Percentiles rank a stretch among this genome's conserved stretches.
Conservation (phyloP, 2,797 vertebrate genomes). For the Odontamblyopus lacepedii region DNA sequence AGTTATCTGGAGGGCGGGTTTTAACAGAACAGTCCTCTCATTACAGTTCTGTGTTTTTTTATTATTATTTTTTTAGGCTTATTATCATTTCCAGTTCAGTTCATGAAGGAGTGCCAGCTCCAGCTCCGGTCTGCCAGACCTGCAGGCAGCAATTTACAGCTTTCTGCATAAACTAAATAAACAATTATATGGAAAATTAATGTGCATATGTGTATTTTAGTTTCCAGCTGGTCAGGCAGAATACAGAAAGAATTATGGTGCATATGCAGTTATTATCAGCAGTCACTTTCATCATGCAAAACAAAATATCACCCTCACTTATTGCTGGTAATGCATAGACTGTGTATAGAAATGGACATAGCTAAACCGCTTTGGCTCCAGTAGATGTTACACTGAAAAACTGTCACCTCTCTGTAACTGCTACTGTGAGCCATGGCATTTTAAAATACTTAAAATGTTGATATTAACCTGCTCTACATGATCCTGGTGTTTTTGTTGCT, state of each 20-base stretch:
- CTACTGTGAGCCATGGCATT: too few relatives aligned
- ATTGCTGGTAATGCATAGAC: too few relatives aligned
- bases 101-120: background rate
- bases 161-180: background rate
- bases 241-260: background rate
- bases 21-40: background rate
- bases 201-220: background rate
- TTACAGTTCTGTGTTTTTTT: background rate
- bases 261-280: background rate
- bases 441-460: too few relatives aligned
- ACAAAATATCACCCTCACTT: too few relatives aligned
- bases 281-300: background rate
- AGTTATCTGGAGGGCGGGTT: background rate
- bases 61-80: background rate
- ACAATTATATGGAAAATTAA: background rate
- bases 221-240: background rate
- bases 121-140: background rate
- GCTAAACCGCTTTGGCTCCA: too few relatives aligned
- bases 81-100: background rate
- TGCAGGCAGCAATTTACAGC: slow-evolving; percentile 1
- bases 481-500: too few relatives aligned
- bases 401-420: too few relatives aligned
- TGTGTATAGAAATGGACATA: too few relatives aligned
- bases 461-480: too few relatives aligned
- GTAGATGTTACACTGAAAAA: too few relatives aligned